These are phyloP conservation scores for Drosophila prosaltans DNA, from an alignment of 1,140 invertebrate genomes.

Conservation along the genomic window DNA sequence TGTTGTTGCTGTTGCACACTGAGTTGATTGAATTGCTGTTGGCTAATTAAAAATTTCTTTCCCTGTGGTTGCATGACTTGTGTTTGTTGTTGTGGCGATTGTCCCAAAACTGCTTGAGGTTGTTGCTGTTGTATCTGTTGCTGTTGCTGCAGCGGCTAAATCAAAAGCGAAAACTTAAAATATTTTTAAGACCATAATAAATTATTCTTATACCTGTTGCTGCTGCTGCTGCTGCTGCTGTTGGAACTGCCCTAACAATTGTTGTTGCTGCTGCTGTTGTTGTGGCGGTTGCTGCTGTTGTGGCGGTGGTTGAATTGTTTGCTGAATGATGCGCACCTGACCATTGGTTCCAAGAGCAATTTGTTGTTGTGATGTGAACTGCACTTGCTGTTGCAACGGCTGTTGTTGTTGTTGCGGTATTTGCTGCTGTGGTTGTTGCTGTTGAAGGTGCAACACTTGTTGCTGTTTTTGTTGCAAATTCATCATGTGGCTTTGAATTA, in stretches of 20 bases:
- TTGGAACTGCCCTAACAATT: slow-evolving; percentile 58
- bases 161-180: background rate
- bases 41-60: slow-evolving; percentile 82
- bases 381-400: slow-evolving; percentile 61
- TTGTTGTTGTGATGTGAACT: slow-evolving; percentile 67
- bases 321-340: slow-evolving; percentile 79
- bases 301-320: slow-evolving; percentile 67
- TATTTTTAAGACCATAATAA: background rate
- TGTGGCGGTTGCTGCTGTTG: slow-evolving; percentile 42
- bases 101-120: slow-evolving; percentile 31
- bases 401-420: slow-evolving; percentile 44
- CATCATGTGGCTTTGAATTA: slow-evolving; percentile 80
- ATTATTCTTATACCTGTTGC: slow-evolving; percentile 27
- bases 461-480: slow-evolving; percentile 78
- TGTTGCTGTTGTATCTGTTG: slow-evolving; percentile 32
- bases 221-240: slow-evolving; percentile 59
- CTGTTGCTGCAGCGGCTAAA: slow-evolving; percentile 48
- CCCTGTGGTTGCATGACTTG: slow-evolving; percentile 49
- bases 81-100: slow-evolving; percentile 45
- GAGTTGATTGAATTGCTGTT: slow-evolving; percentile 85
- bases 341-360: slow-evolving; percentile 63
- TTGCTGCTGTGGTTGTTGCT: slow-evolving; percentile 45
- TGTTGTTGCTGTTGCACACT: slow-evolving; percentile 85
- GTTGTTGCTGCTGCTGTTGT: slow-evolving; percentile 55
- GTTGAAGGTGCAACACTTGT: slow-evolving; percentile 69